Base-by-base conservation (phyloP, 2,113 vertebrate species). In the Hiodon tergisus region DNA sequence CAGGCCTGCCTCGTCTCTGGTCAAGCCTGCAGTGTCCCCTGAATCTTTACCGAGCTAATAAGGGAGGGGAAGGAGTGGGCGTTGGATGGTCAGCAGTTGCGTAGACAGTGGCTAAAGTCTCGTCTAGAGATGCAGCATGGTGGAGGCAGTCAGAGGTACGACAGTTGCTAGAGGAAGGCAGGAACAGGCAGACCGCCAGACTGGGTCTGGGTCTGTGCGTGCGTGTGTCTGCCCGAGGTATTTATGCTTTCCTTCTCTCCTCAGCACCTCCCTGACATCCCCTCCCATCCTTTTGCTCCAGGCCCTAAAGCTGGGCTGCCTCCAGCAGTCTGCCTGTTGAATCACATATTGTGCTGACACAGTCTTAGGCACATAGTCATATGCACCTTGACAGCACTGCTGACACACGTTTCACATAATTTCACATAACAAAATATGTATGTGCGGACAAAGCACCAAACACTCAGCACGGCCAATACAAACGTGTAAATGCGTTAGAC, bases 231-330 rank as follows among this genome's bases (percentile, higher is more conserved):
- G 54, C 17, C 6, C 66, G 52, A 14, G 47, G 11, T 48, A 6
- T 47, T 67, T 58, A 31, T 69, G 3, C 75, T 77, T 82, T 85
- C 72, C 6, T 31, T 74, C 67, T 66, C 73, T 73, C 61, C 69
- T 59, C 17, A 46, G 9, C 53, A 3, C 62, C 46, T 74, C 7
- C n/a, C 75, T 69, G 62, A 75, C 74, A 61, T 54, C 59, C 13
- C 31, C 50, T 62, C 6, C 50, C 17, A 54, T 13, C 55, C 46
- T 70, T 3, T 62, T 53, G 7, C 52, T 65, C 48, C 58, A 50
- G 48, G 54, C 70, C 68, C 62, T 50, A 13, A 14, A 16, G 63
- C 63, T 80, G 73, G 69, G 77, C 75, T 6, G 4, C 47, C 81
- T 71, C 78, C 77, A 53, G 75, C 77, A 60, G 73, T 79, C 77